Evolutionary conservation across 2,888 invertebrate species (phyloP), one percentile per base, ranked within the genome.

Genomic region (Steinernema carpocapsae): DNA sequence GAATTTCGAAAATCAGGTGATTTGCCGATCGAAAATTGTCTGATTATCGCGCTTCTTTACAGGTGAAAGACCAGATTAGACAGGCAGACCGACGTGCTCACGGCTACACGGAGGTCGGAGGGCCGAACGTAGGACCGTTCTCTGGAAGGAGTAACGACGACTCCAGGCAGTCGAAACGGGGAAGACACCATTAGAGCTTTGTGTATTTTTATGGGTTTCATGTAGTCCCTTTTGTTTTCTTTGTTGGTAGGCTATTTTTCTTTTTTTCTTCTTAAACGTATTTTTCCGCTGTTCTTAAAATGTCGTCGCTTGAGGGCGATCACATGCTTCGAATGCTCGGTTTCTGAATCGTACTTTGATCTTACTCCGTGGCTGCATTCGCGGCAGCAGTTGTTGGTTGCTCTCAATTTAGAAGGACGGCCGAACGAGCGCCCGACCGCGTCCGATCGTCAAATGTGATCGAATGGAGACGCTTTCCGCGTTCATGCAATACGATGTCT

Each of bases 121-220:
- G 56, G 17, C 56, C 56, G 14, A 56, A 19, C 26, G 56, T 56
- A 4, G 56, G 56, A 6, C 56, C 56, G 10, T 7, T 48, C 48
- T 10, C 56, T 12, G 26, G 56, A 6, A 22, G 26, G 12, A 56
- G 22, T 26, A 19, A 56, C 56, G 56, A 56, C 7, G 56, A 56
- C 17, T 26, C 56, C 12, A 56, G 56, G 26, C 56, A 24, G 6
- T 26, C 43, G 32, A 74, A 74, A 43, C 71, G 74, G 4, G 74
- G 74, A 0, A 71, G 74, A 24, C 70, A 71, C 29, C 32, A 45
- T 48, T 74, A 73, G 48, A 12, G 26, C 24, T 24, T 56, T 6
- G 12, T 56, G 22, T 26, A 26, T 12, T 24, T 14, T 26, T 26
- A 24, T 26, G 56, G 56, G 22, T 56, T 43, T 14, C 7, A 7